A percentile compares a stretch with the other conserved stretches of the same genome.
Evolutionary conservation across 2,888 invertebrate species (phyloP).

Genomic region (Ferdinandea cuprea): DNA sequence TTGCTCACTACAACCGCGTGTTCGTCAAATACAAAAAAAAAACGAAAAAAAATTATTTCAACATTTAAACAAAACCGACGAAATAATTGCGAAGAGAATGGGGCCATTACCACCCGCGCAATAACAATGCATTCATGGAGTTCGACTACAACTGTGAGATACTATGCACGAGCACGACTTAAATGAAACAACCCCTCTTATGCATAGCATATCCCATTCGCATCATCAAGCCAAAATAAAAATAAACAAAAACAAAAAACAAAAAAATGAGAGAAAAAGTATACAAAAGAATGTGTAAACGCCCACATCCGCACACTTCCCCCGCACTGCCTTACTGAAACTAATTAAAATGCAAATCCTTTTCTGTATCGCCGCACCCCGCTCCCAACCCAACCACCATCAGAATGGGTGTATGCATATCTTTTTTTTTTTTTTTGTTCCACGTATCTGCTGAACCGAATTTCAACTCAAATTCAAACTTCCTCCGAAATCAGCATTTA

Average conservation of each 20-base stretch:
- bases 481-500: constrained; percentile 47
- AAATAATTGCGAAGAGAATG: constrained; percentile 52
- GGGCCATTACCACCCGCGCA: constrained; percentile 33
- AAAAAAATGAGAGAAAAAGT: constrained; percentile 23
- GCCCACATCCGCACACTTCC: constrained; percentile 20
- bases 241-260: background rate
- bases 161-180: constrained; percentile 33
- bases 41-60: constrained; percentile 44
- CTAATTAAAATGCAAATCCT: constrained; percentile 72
- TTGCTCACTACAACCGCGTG: constrained; percentile 25
- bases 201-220: constrained; percentile 36
- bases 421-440: no score
- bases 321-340: constrained; percentile 34
- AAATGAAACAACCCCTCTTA: constrained; percentile 49
- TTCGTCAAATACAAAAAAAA: constrained; percentile 4
- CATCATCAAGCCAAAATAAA: constrained; percentile 1
- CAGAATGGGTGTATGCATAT: constrained; percentile 16
- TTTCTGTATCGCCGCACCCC: constrained; percentile 2
- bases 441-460: constrained; percentile 25
- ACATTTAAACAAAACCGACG: constrained; percentile 61
- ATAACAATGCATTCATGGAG: constrained; percentile 51
- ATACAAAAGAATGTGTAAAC: constrained; percentile 66
- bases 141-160: constrained; percentile 61
- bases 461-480: constrained; percentile 48
- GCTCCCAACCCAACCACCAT: background rate